Evolutionary conservation across 2,888 invertebrate genomes (phyloP).

Genomic region (Protula sp.): DNA sequence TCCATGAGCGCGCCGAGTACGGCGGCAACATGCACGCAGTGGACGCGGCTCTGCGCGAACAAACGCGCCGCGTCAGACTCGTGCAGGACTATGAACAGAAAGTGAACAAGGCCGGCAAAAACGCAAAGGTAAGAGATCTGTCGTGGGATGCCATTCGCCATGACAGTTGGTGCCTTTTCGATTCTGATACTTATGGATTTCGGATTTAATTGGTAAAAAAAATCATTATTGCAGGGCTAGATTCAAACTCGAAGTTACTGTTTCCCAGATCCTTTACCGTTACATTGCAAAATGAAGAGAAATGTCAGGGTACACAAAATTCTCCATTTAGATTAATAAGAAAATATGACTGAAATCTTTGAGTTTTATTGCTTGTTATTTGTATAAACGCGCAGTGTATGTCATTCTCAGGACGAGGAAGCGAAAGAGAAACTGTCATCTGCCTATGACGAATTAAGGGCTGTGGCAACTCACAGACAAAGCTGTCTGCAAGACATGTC

Average conservation of each 20-base stretch:
- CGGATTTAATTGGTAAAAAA: background rate
- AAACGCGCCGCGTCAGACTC: conserved; percentile 23
- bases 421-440: background rate
- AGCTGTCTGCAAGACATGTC: conserved; percentile 40
- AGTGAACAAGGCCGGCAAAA: conserved; percentile 28
- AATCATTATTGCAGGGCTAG: background rate
- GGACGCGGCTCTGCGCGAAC: conserved; percentile 27
- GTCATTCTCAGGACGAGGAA: conserved; percentile 1
- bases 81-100: conserved; percentile 28
- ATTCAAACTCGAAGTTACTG: no score
- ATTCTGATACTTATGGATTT: no score
- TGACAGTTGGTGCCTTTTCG: no score
- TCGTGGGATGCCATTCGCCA: background rate
- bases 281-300: no score
- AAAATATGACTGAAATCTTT: no score
- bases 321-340: no score
- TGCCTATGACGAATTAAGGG: conserved; percentile 22
- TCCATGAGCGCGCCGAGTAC: conserved; percentile 31
- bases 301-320: no score
- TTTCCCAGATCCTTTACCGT: no score
- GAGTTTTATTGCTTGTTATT: background rate
- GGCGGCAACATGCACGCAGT: conserved; percentile 36
- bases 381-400: no score
- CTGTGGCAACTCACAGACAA: conserved; percentile 31
- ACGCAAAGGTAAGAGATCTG: conserved; percentile 35